phyloP scores from a whole-genome alignment of 2,113 vertebrate species.

The Phycodurus eques region DNA sequence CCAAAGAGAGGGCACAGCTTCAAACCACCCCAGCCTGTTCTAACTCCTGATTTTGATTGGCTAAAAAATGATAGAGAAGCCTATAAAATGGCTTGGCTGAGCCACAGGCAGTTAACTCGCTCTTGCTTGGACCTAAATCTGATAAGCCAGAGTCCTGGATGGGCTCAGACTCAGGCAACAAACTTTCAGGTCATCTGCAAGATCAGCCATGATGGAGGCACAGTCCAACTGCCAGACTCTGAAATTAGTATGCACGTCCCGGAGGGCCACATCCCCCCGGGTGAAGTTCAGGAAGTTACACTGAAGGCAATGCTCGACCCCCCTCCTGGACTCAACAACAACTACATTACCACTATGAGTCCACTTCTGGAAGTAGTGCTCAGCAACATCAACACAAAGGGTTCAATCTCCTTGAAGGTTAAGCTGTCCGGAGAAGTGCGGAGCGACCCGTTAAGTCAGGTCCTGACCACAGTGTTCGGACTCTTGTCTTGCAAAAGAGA shows the following conservation, averaged over 20 bases:
- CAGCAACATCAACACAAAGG: slow-evolving; percentile 82
- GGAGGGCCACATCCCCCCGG: slow-evolving; percentile 81
- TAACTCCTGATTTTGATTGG: slow-evolving; percentile 79
- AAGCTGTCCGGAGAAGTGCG: slow-evolving; percentile 86
- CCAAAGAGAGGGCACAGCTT: slow-evolving; percentile 49
- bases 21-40: slow-evolving; percentile 57
- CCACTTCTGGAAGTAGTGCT: slow-evolving; percentile 86
- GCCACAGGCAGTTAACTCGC: slow-evolving; percentile 86
- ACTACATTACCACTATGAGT: slow-evolving; percentile 84
- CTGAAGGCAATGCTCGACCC: slow-evolving; percentile 85
- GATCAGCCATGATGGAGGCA: slow-evolving; percentile 82
- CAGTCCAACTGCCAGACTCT: slow-evolving; percentile 83
- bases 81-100: slow-evolving; percentile 94
- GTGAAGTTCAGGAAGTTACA: slow-evolving; percentile 86
- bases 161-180: slow-evolving; percentile 92
- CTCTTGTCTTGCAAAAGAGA: slow-evolving; percentile 79
- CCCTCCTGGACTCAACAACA: slow-evolving; percentile 83
- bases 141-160: slow-evolving; percentile 87
- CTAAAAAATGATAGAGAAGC: slow-evolving; percentile 88
- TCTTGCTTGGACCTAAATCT: slow-evolving; percentile 88
- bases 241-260: slow-evolving; percentile 84
- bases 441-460: slow-evolving; percentile 85
- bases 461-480: slow-evolving; percentile 85
- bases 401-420: slow-evolving; percentile 82
- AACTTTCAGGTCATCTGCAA: slow-evolving; percentile 80